Percentiles rank a stretch among this genome's conserved stretches.
phyloP scores from a whole-genome alignment of 2,888 invertebrate species.

The Drosophila neotestacea region DNA sequence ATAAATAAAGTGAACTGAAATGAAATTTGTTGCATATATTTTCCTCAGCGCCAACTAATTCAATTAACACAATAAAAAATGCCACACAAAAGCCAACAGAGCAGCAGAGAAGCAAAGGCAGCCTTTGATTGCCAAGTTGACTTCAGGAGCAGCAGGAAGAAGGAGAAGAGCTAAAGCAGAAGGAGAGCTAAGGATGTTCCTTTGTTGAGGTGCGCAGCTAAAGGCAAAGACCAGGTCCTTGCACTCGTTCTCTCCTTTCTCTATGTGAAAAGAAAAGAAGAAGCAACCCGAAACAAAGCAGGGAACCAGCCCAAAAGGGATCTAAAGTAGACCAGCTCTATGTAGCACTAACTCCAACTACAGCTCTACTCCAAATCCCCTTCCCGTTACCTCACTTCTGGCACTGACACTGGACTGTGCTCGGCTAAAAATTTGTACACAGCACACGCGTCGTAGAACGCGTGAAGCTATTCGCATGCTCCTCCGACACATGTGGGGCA shows the following conservation, averaged over 20 bases:
- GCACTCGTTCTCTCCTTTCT: constrained; percentile 52
- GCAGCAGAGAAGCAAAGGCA: constrained; percentile 3
- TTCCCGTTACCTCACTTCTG: constrained; percentile 24
- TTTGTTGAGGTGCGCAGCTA: constrained; percentile 59
- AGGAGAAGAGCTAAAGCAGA: neutral
- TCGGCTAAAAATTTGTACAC: constrained; percentile 49
- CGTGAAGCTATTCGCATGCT: constrained; percentile 59
- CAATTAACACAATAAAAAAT: constrained; percentile 73
- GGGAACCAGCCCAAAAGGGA: constrained; percentile 38
- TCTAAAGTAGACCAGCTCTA: constrained; percentile 45
- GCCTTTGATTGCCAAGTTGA: constrained; percentile 56
- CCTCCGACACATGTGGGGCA: constrained; percentile 57
- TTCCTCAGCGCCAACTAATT: constrained; percentile 65
- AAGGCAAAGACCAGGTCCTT: constrained; percentile 73
- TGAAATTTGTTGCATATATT: constrained; percentile 60
- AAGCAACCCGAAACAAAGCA: constrained; percentile 44
- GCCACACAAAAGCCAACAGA: constrained; percentile 47
- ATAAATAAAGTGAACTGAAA: constrained; percentile 27
- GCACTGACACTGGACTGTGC: constrained; percentile 56
- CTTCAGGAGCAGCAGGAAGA: constrained; percentile 12
- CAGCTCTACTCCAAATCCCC: neutral
- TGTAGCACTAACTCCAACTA: constrained; percentile 10
- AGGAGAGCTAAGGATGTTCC: constrained; percentile 27
- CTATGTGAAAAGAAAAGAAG: constrained; percentile 10
- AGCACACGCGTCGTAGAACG: constrained; percentile 55